Evolutionary conservation across 2,888 invertebrate genomes (phyloP).

Genomic region (Parnassius apollo): DNA sequence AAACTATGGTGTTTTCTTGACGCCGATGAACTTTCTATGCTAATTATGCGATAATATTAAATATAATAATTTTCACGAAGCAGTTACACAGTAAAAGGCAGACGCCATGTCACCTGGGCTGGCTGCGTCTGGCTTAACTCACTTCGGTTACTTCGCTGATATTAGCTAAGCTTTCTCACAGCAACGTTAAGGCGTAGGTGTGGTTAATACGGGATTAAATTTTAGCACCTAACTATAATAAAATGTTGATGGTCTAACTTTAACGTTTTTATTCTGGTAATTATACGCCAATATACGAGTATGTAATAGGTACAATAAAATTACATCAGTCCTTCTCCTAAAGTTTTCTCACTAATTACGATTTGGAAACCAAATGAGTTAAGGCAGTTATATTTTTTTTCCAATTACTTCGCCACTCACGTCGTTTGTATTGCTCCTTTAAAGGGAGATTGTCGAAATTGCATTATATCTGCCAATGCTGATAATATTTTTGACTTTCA

Average conservation of each 20-base stretch:
- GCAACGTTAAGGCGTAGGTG: constrained; percentile 16
- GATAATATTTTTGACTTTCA: constrained; percentile 12
- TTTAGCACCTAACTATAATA: constrained; percentile 11
- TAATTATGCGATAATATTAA: constrained; percentile 68
- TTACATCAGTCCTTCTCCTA: constrained; percentile 35
- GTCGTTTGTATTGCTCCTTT: constrained; percentile 15
- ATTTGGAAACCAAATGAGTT: constrained; percentile 35
- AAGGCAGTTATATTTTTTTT: constrained; percentile 28
- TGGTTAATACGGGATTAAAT: constrained; percentile 4
- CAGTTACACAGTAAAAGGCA: constrained; percentile 73
- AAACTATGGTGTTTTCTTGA: constrained; percentile 72
- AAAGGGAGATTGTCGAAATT: constrained; percentile 27
- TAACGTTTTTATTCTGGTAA: constrained; percentile 2
- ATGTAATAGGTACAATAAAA: constrained; percentile 5
- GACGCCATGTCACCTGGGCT: constrained; percentile 37
- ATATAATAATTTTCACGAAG: constrained; percentile 66
- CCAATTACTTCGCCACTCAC: constrained; percentile 1
- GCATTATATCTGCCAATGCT: constrained; percentile 10
- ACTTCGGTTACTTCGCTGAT: constrained; percentile 33
- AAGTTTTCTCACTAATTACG: constrained; percentile 26
- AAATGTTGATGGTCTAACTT: constrained; percentile 1
- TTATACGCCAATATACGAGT: background rate
- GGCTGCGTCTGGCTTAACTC: constrained; percentile 34
- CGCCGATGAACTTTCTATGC: constrained; percentile 81
- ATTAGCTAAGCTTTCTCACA: constrained; percentile 18